Evolutionary conservation across 2,888 invertebrate genomes (phyloP).

Genomic region (Ernsta delagoae): DNA sequence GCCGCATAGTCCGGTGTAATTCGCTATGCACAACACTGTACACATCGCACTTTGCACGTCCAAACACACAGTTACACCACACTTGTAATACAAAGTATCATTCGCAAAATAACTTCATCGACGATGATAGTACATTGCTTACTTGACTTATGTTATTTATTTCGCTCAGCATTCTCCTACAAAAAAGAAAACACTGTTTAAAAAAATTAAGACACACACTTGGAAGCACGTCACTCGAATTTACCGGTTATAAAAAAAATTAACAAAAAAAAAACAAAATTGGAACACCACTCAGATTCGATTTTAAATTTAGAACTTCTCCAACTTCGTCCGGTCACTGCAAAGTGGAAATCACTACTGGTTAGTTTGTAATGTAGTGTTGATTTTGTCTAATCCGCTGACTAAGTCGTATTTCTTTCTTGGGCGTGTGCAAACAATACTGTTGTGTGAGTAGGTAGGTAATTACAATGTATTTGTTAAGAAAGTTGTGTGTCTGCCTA

Average conservation of each 20-base stretch:
- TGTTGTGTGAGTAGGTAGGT: conserved; percentile 54
- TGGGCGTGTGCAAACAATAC: conserved; percentile 63
- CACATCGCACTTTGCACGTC: conserved; percentile 74
- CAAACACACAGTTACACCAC: conserved; percentile 65
- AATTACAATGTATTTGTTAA: conserved; percentile 52
- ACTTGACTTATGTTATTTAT: conserved; percentile 78
- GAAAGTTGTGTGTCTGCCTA: conserved; percentile 3
- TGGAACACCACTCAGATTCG: conserved; percentile 54
- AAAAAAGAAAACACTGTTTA: conserved; percentile 77
- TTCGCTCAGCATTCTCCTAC: conserved; percentile 84
- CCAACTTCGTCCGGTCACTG: conserved; percentile 82
- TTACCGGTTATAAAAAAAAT: conserved; percentile 17
- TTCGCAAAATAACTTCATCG: conserved; percentile 83
- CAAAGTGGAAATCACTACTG: conserved; percentile 83
- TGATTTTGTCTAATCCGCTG: conserved; percentile 58
- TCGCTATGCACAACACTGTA: conserved; percentile 68
- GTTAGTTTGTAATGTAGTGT: conserved; percentile 57
- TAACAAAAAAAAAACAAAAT: conserved; percentile 3
- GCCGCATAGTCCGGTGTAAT: no score
- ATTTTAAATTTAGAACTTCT: conserved; percentile 74
- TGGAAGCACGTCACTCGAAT: conserved; percentile 68
- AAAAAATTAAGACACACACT: conserved; percentile 57
- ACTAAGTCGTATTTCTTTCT: conserved; percentile 59
- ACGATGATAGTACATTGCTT: conserved; percentile 76
- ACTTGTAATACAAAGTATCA: conserved; percentile 81